phyloP scores from a whole-genome alignment of 2,113 vertebrate species.

The Orthonyx spaldingii region DNA sequence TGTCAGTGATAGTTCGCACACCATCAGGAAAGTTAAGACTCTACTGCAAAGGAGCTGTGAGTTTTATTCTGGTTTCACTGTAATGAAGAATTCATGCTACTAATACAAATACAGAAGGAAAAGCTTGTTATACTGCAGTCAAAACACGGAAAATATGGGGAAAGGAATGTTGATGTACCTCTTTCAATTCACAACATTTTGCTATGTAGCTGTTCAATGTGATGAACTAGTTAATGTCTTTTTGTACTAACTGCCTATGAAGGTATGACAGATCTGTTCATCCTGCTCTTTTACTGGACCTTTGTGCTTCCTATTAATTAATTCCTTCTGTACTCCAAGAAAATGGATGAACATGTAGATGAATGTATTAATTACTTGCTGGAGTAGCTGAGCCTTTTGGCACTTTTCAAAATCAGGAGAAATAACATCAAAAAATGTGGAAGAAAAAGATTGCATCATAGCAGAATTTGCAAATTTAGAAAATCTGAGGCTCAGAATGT shows the following conservation, averaged over 20 bases:
- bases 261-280: neutral
- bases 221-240: neutral
- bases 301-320: neutral
- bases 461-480: neutral
- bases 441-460: neutral
- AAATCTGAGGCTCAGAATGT: neutral
- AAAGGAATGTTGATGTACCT: neutral
- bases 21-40: constrained; percentile 94
- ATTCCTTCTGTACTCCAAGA: neutral
- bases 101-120: neutral
- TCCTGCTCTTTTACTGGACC: neutral
- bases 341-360: neutral
- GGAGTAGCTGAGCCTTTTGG: neutral
- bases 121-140: neutral
- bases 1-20: constrained; percentile 98
- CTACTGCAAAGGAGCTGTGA: constrained; percentile 99
- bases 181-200: neutral
- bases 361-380: neutral
- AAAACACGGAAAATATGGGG: neutral
- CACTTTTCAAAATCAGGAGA: neutral
- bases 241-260: neutral
- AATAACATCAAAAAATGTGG: neutral
- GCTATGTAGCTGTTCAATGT: neutral
- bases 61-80: constrained; percentile 61
- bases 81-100: neutral